Evolutionary conservation across 1,140 invertebrate species (phyloP), one percentile per base, ranked within the genome.

Genomic region (Brachionus manjavacas): DNA sequence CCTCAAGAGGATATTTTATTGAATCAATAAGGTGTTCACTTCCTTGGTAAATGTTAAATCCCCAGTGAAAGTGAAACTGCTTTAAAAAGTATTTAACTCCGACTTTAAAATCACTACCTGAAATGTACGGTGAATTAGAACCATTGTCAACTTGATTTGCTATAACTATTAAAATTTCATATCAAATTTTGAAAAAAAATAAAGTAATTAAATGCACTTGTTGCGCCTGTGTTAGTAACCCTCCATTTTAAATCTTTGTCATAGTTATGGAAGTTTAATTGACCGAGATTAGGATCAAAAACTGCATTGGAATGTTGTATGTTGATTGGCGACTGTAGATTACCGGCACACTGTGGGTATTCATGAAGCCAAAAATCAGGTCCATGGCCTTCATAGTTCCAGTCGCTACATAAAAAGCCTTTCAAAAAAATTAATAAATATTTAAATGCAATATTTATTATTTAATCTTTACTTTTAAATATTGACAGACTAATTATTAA

Each of bases 51-150:
- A 49, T 46, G 35, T 83, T 83, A 55, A 52, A 68, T 11, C 81
- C 81, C 81, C 81, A 83, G 35, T 83, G 81, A 72, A 83, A 83
- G 43, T 83, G 81, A 83, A 83, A 70, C 35, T 83, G 60, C 9
- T 49, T 35, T 14, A 83, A 46, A 49, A 25, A 31, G n/a, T 43
- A 83, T 76, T 76, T 76, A 9, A 43, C 11, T 39, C 25, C 46
- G 9, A 14, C 43, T 43, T 81, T 41, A 52, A 83, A 68, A 60
- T 83, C 49, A 39, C 60, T 68, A 14, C 81, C 81, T 49, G 46
- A 55, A 7, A 83, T 72, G 35, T 49, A 70, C 7, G 60, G 81
- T 35, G 28, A 25, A 6, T 3, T 11, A 3, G 52, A 60, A n/a
- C 49, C 6, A 25, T 81, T 31, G 4, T 28, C 4, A 11, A 1